Base-by-base conservation (phyloP, 2,888 invertebrate species). In the Epinotia nisella region DNA sequence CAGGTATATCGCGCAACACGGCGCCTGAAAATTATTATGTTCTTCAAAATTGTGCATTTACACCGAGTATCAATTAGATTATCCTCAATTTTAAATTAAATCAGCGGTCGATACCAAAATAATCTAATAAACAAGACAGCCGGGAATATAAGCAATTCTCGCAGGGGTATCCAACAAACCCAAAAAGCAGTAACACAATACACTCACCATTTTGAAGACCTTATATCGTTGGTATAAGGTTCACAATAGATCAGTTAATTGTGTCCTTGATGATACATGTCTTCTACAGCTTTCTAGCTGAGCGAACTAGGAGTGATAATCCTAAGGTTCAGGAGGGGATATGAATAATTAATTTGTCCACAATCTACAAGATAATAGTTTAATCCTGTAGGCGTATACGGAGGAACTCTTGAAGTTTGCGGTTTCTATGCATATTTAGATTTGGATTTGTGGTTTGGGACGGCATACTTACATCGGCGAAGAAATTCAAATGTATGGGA, bases 271-370 rank as follows among this genome's bases (percentile, higher is more conserved):
- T 49, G n/a, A n/a, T 49, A 49, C 49, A n/a, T 49, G 49, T n/a
- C 49, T n/a, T 29, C 49, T 62, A 49, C 62, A 11, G 10, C 62
- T 0, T 62, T 62, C n/a, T 62, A 29, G 24, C 5, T 49, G 41
- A 24, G 5, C 3, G 35, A 17, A 17, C 11, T 15, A 24, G 7
- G 4, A 41, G 60, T 45, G 61, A 21, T 61, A 61, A 61, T 41
- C 61, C 61, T n/a, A 19, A 29, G 49, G 11, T 29, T 56, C n/a
- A 49, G 49, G 24, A 41, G 24, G 15, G 53, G 24, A 7, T 66
- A 66, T 66, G 66, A 66, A 66, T 66, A 56, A 66, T 66, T 66
- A 66, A 66, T 66, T 53, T 24, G 55, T 56, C 56, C 7, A 55
- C 66, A 56, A 66, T 66, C 39, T 66, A 66, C 41, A 55, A 15